Conservation (phyloP, 2,888 invertebrate species). For the Sarcophaga subvicina region DNA sequence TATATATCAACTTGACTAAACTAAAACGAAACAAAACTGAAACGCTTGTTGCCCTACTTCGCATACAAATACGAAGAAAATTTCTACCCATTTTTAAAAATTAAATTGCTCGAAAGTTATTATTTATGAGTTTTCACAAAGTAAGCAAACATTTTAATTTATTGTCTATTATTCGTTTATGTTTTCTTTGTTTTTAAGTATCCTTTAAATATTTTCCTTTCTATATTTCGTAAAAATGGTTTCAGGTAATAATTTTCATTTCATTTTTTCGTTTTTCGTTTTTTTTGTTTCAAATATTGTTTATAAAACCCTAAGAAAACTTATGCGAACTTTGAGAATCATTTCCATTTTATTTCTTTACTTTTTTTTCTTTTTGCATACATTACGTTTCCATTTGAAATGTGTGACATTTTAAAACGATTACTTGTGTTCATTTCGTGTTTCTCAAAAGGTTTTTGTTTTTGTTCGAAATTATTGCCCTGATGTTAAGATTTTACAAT, state of each 20-base stretch:
- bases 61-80: background rate
- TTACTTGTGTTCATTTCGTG: background rate
- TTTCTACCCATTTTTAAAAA: conserved; percentile 28
- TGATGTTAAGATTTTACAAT: background rate
- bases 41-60: background rate
- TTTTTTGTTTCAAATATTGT: background rate
- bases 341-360: background rate
- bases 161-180: conserved; percentile 5
- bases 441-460: background rate
- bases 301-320: conserved; percentile 17
- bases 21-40: background rate
- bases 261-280: background rate
- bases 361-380: conserved; percentile 8
- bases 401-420: conserved; percentile 15
- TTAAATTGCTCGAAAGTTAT: conserved; percentile 36
- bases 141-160: conserved; percentile 22
- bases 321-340: conserved; percentile 1
- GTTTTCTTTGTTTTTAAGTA: background rate
- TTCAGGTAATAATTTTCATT: conserved; percentile 34
- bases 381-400: background rate
- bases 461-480: conserved; percentile 2
- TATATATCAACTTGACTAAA: background rate
- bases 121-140: conserved; percentile 8
- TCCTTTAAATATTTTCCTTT: background rate
- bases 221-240: conserved; percentile 3